Evolutionary conservation across 2,113 vertebrate species (phyloP).

Genomic region (Gallinago undulata): DNA sequence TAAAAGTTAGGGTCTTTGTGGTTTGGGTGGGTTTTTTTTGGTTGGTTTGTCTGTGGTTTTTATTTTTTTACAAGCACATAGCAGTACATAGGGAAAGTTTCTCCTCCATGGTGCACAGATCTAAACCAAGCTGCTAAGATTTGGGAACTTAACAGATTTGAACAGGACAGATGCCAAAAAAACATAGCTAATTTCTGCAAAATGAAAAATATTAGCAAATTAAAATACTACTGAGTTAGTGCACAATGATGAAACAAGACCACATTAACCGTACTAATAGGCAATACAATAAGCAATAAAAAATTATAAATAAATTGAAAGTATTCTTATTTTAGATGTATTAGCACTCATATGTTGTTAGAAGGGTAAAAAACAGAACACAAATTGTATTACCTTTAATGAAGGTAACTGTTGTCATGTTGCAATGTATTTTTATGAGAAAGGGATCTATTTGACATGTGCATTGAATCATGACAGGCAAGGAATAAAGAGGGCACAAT

Average conservation of each 20-base stretch:
- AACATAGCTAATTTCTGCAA: neutral
- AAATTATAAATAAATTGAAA: neutral
- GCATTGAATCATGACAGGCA: neutral
- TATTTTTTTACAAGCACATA: neutral
- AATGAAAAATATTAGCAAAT: neutral
- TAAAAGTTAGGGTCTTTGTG: neutral
- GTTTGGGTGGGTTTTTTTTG: neutral
- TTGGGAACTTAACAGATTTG: neutral
- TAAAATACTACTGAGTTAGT: neutral
- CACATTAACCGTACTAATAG: neutral
- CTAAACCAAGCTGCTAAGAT: neutral
- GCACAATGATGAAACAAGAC: neutral
- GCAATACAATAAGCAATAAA: conserved; percentile 6
- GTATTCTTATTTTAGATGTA: neutral
- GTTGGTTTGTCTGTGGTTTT: neutral
- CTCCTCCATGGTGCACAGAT: neutral
- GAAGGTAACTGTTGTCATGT: neutral
- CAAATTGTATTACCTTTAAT: neutral
- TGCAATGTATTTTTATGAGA: neutral
- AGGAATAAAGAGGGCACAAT: neutral
- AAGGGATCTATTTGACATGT: neutral
- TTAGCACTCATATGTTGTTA: neutral
- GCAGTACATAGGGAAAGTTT: neutral
- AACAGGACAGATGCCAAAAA: neutral
- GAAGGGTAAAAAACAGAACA: neutral